Conservation (phyloP, 2,888 invertebrate species). For the Aphrophora alni region DNA sequence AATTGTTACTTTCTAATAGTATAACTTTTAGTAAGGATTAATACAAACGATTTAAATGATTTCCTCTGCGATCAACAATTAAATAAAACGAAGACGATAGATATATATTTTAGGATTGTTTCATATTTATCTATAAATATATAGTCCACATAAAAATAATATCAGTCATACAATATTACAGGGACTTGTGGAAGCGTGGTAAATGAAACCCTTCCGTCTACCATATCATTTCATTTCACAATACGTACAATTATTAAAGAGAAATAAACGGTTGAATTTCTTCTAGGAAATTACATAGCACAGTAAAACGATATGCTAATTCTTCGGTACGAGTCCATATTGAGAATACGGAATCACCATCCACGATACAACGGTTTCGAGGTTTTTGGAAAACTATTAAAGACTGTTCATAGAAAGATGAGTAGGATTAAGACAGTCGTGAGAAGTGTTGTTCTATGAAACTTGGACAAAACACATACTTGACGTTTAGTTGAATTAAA, state of each 20-base stretch:
- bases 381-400: slow-evolving; percentile 23
- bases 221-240: slow-evolving; percentile 9
- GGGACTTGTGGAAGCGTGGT: background rate
- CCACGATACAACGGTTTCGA: background rate
- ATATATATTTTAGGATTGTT: background rate
- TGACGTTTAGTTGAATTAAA: too few species aligned
- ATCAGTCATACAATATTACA: background rate
- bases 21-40: too few species aligned
- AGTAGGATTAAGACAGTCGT: too few species aligned
- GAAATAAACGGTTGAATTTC: slow-evolving; percentile 32
- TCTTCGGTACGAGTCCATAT: slow-evolving; percentile 33
- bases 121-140: background rate
- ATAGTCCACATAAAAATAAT: background rate
- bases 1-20: too few species aligned
- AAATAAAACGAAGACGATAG: background rate
- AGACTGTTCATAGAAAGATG: background rate
- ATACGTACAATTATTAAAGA: slow-evolving; percentile 9
- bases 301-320: slow-evolving; percentile 35
- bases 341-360: slow-evolving; percentile 22
- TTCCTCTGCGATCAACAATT: background rate
- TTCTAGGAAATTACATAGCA: slow-evolving; percentile 27
- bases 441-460: too few species aligned
- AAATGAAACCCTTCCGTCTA: background rate
- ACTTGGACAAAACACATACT: too few species aligned
- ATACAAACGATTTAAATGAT: too few species aligned